Evolutionary conservation across 2,888 invertebrate species (phyloP).

Genomic region (Noctuana brunneofusca): DNA sequence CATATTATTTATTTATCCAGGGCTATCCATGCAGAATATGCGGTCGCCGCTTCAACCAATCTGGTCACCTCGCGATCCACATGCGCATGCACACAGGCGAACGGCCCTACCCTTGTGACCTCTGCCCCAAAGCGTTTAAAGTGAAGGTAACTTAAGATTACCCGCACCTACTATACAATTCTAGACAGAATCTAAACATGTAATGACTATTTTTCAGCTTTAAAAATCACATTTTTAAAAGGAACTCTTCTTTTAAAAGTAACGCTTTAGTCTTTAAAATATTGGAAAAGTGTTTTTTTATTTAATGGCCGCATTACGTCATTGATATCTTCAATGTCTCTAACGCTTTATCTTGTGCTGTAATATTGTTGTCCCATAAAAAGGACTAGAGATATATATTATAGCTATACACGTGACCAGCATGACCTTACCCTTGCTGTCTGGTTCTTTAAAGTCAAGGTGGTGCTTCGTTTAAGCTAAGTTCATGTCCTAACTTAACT

Average conservation of each 20-base stretch:
- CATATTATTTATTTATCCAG: constrained; percentile 46
- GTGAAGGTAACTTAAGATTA: constrained; percentile 60
- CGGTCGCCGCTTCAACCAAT: constrained; percentile 82
- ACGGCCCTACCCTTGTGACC: constrained; percentile 80
- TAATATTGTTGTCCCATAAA: no score
- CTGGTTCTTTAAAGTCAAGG: constrained; percentile 26
- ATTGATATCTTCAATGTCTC: no score
- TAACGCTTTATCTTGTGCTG: no score
- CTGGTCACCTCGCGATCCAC: constrained; percentile 82
- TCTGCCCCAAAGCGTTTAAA: constrained; percentile 81
- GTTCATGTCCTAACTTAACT: constrained; percentile 5
- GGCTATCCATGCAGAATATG: constrained; percentile 82
- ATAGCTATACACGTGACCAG: not conserved
- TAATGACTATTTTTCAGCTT: no score
- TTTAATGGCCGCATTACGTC: no score
- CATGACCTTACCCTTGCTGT: constrained; percentile 23
- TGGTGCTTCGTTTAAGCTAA: not conserved
- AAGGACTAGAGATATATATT: not conserved
- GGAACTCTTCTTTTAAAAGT: no score
- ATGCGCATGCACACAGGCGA: constrained; percentile 84
- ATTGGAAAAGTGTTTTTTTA: no score
- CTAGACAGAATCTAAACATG: no score
- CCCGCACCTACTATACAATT: no score
- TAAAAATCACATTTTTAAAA: no score
- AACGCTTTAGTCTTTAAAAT: no score